Evolutionary conservation across 2,888 invertebrate species (phyloP).

Genomic region (Saturnia pavonia): DNA sequence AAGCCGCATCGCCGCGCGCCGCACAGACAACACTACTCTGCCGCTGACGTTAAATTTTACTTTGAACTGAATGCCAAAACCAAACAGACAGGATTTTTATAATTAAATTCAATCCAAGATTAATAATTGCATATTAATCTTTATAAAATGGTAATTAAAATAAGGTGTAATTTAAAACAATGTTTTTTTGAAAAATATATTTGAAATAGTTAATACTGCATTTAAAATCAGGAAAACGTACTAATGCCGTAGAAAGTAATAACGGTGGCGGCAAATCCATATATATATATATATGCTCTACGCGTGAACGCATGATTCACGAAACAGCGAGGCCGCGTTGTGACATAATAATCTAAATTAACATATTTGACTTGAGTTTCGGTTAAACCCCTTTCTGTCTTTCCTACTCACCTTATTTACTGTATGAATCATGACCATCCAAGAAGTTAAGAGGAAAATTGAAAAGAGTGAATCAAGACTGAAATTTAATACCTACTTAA

Average conservation of each 20-base stretch:
- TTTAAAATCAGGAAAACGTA: conserved; percentile 37
- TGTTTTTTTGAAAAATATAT: background rate
- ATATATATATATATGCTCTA: no score
- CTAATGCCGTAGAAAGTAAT: conserved; percentile 73
- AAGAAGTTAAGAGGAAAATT: conserved; percentile 35
- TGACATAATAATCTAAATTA: conserved; percentile 80
- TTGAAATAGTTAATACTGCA: background rate
- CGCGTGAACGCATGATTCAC: conserved; percentile 71
- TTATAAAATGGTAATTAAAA: background rate
- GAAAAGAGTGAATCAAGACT: conserved; percentile 15
- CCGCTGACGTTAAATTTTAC: background rate
- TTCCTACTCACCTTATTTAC: conserved; percentile 57
- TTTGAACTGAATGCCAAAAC: background rate
- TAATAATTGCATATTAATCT: background rate
- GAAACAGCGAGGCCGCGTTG: conserved; percentile 55
- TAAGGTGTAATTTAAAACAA: background rate
- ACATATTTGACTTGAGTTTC: conserved; percentile 63
- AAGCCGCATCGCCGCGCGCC: conserved; percentile 36
- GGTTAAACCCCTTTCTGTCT: conserved; percentile 61
- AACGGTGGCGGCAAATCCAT: conserved; percentile 68
- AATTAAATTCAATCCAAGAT: background rate
- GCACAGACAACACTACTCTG: conserved; percentile 2
- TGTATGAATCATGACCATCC: conserved; percentile 43
- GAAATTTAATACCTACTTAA: background rate
- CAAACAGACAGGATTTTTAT: background rate